Evolutionary conservation across 2,797 vertebrate genomes (phyloP).

Genomic region (Mormyrops attenuatus): DNA sequence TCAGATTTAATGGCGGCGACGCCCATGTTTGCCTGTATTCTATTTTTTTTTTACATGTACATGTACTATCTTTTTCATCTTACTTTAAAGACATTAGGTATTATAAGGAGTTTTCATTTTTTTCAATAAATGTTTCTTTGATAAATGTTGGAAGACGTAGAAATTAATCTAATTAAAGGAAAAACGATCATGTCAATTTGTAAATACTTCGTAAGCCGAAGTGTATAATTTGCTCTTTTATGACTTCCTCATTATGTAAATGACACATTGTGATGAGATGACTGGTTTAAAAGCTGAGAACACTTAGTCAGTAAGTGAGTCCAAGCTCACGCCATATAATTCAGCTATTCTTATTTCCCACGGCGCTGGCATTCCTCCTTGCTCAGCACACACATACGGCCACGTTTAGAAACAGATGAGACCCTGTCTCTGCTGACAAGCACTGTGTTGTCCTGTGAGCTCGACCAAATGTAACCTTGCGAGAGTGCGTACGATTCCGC

Average conservation of each 20-base stretch:
- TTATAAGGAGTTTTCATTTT: neutral
- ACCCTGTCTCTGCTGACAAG: neutral
- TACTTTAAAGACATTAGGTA: neutral
- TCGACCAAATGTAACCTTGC: neutral
- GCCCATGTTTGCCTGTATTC: neutral
- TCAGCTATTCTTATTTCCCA: neutral
- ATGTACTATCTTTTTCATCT: neutral
- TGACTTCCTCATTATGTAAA: neutral
- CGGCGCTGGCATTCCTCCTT: neutral
- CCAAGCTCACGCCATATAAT: neutral
- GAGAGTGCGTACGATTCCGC: neutral
- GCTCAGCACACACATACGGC: neutral
- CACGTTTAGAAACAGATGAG: neutral
- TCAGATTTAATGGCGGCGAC: no score
- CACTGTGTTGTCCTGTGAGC: neutral
- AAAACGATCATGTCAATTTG: neutral
- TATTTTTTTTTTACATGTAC: neutral
- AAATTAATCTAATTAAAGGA: neutral
- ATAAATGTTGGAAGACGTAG: neutral
- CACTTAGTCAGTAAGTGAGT: neutral
- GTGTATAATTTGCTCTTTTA: neutral
- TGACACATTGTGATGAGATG: neutral
- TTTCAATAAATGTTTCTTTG: neutral
- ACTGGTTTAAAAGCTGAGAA: neutral
- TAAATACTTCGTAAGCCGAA: neutral